These are phyloP conservation scores for Formicarius rufipectus DNA, from an alignment of 2,113 vertebrate genomes.

Conservation along the genomic window DNA sequence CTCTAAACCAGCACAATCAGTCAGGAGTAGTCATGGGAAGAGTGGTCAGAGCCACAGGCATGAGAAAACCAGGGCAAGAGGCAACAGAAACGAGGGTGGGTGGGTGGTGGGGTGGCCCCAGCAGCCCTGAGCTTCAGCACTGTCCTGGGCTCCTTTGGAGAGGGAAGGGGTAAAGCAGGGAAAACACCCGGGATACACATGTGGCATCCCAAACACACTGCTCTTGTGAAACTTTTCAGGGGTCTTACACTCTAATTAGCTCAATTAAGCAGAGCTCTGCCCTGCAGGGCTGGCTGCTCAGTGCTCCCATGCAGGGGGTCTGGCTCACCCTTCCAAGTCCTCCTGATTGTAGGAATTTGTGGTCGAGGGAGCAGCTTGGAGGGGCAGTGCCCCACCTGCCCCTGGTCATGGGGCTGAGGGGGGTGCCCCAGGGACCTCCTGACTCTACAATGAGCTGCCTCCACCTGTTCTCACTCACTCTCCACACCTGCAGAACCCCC, in stretches of 20 bases:
- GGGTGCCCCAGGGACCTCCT: rapidly evolving
- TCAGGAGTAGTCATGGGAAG: not conserved
- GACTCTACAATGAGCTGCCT: rapidly evolving
- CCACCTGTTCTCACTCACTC: rapidly evolving
- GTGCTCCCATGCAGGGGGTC: not conserved
- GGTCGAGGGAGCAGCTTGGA: not conserved
- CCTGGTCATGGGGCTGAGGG: rapidly evolving
- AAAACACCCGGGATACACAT: not conserved
- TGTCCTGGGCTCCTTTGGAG: not conserved
- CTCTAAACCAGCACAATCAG: no score
- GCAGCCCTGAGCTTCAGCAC: not conserved
- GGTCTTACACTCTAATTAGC: not conserved
- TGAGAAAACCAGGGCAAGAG: not conserved
- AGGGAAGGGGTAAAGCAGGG: rapidly evolving
- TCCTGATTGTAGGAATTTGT: not conserved
- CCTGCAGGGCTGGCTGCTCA: not conserved
- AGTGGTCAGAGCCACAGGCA: not conserved
- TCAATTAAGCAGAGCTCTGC: not conserved
- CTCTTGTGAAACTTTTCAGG: not conserved
- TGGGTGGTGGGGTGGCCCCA: no score
- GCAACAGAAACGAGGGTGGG: not conserved
- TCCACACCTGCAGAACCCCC: not conserved
- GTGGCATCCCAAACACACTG: not conserved
- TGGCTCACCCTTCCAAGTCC: not conserved
- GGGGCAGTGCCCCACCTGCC: not conserved